Base-by-base conservation (phyloP, 2,888 invertebrate genomes). In the Dicyrtoma fusca region DNA sequence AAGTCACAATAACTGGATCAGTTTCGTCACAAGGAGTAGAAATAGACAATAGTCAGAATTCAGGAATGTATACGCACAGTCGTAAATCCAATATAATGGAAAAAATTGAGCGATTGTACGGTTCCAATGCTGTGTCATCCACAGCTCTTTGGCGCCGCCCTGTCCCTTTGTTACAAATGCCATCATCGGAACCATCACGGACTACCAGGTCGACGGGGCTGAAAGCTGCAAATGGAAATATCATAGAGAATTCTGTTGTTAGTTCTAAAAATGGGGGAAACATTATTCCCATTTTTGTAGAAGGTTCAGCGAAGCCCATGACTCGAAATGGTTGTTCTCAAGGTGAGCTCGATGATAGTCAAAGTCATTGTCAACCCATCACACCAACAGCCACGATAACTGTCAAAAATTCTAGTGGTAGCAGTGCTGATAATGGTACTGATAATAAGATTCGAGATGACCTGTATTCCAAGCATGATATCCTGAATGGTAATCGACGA, bases 31-130 rank as follows among this genome's bases (percentile, higher is more conserved):
- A 42, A n/a, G 17, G 23, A 42, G 8, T 51, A 17, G 65, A 65
- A n/a, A 47, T 63, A 14, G 65, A 65, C 14, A 65, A 51, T 19
- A 65, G 51, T 65, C 65, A 65, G 17, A 64, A 47, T 55, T 53
- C 47, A 13, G 47, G 42, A 17, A 44, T 17, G 17, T 70, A 62
- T 34, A 42, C 51, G 10, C 65, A 64, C 8, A 47, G 17, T 17
- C 34, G 76, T 53, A 87, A 86, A 77, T 87, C 94, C 62, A 92
- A 94, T 81, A 93, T 95, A 55, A 92, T 94, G 82, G 94, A 94
- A 82, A 88, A 94, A 57, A 94, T 95, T 0, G 95, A 95, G 82
- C 87, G 94, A 66, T 85, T 95, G 1, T 95, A 94, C 82, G 95
- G 95, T 0, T 92, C 93, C 4, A 92, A 92, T 4, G 93, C 94